A percentile compares a stretch with the other conserved stretches of the same genome.
Evolutionary conservation across 2,113 vertebrate species (phyloP).

Genomic region (Albula glossodonta): DNA sequence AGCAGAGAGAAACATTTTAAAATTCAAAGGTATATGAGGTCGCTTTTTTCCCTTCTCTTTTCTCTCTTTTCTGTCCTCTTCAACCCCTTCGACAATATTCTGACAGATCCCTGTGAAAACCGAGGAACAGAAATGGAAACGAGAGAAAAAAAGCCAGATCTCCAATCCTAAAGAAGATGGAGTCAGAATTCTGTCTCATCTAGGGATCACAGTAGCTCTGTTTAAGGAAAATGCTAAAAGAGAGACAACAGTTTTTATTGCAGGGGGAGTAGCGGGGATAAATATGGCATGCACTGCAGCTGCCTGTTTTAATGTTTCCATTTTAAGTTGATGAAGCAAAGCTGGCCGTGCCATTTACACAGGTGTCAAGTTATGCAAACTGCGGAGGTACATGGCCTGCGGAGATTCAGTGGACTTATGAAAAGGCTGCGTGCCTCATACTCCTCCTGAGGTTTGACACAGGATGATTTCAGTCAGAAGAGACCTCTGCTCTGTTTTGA

Average conservation of each 20-base stretch:
- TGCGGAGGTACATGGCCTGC: neutral
- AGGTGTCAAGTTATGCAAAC: neutral
- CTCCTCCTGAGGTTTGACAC: neutral
- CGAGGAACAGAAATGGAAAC: slow-evolving; percentile 33
- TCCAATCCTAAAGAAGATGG: neutral
- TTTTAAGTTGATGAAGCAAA: neutral
- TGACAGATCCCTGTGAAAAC: slow-evolving; percentile 45
- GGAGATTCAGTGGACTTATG: neutral
- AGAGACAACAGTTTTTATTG: neutral
- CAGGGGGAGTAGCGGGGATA: neutral
- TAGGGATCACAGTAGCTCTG: slow-evolving; percentile 26
- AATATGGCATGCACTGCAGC: neutral
- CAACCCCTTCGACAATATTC: slow-evolving; percentile 27
- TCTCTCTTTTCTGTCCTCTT: slow-evolving; percentile 15
- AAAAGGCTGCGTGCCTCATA: neutral
- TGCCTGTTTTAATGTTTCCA: neutral
- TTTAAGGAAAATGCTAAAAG: slow-evolving; percentile 1
- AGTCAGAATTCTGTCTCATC: slow-evolving; percentile 29
- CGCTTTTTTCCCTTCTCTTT: slow-evolving; percentile 11
- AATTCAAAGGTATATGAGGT: slow-evolving; percentile 42
- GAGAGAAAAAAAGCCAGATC: slow-evolving; percentile 14
- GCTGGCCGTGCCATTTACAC: neutral
- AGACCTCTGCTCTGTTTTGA: too few relatives aligned
- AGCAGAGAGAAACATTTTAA: slow-evolving; percentile 31
- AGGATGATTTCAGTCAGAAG: neutral